A percentile compares a stretch with the other conserved stretches of the same genome.
phyloP scores from a whole-genome alignment of 2,113 vertebrate genomes.

The Odobenus rosmarus region DNA sequence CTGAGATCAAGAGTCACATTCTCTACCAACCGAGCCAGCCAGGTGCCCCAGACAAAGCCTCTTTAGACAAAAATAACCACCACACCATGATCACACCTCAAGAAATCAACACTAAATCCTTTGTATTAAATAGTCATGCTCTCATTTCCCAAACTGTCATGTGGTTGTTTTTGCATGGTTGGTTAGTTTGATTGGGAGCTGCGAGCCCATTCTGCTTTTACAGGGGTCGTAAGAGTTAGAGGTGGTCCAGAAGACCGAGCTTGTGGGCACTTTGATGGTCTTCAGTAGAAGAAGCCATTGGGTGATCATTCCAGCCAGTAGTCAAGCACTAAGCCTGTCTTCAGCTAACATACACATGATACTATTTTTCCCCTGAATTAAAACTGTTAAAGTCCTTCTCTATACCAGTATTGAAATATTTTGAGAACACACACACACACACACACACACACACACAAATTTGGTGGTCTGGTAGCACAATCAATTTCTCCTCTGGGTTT shows the following conservation, averaged over 20 bases:
- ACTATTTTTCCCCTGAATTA: background rate
- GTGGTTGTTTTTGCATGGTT: background rate
- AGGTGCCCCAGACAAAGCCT: background rate
- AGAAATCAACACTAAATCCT: background rate
- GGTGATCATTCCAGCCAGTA: background rate
- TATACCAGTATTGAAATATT: background rate
- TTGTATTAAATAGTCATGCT: background rate
- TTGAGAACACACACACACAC: background rate
- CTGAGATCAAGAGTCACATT: background rate
- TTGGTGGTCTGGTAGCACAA: background rate
- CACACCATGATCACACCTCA: background rate
- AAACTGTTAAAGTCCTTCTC: background rate
- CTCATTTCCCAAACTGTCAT: background rate
- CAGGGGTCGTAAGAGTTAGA: background rate
- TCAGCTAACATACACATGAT: background rate
- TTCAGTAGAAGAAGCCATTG: background rate
- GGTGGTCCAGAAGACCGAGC: background rate
- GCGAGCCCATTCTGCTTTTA: background rate
- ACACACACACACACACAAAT: fast-evolving
- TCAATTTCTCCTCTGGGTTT: background rate
- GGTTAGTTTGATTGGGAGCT: background rate
- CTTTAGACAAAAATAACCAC: slow-evolving; percentile 9
- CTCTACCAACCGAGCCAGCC: background rate
- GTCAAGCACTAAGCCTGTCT: background rate
- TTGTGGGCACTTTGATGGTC: too few relatives aligned